phyloP scores from a whole-genome alignment of 2,113 vertebrate genomes.

The Nesoenas mayeri region DNA sequence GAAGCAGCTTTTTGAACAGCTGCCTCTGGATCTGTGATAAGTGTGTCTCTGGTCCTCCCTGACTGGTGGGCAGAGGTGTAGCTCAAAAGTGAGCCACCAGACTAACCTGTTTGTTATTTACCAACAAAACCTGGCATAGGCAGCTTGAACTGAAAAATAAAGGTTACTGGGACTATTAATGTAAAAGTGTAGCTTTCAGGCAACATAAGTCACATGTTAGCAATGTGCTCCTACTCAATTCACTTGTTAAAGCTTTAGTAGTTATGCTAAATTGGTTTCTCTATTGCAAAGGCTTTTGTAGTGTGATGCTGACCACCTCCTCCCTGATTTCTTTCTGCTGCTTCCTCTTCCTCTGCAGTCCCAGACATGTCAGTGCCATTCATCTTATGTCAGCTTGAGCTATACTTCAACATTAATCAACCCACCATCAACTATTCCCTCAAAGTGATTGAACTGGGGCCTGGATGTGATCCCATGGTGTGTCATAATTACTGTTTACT shows the following conservation, averaged over 20 bases:
- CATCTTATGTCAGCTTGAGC: background rate
- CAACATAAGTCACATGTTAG: accelerated
- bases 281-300: background rate
- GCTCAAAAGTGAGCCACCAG: background rate
- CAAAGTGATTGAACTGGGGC: background rate
- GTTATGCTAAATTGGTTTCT: background rate
- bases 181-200: background rate
- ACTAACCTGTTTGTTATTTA: background rate
- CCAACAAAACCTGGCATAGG: background rate
- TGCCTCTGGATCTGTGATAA: background rate
- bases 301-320: background rate
- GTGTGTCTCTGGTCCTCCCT: background rate
- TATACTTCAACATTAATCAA: background rate
- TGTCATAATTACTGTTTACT: background rate
- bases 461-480: background rate
- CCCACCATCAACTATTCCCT: background rate
- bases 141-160: background rate
- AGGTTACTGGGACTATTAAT: background rate
- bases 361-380: background rate
- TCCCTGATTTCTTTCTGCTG: background rate
- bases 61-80: background rate
- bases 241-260: background rate
- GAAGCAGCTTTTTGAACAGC: background rate
- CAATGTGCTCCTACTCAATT: background rate
- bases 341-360: background rate